Conservation (phyloP, 2,888 invertebrate genomes). For the Odontothrips loti region DNA sequence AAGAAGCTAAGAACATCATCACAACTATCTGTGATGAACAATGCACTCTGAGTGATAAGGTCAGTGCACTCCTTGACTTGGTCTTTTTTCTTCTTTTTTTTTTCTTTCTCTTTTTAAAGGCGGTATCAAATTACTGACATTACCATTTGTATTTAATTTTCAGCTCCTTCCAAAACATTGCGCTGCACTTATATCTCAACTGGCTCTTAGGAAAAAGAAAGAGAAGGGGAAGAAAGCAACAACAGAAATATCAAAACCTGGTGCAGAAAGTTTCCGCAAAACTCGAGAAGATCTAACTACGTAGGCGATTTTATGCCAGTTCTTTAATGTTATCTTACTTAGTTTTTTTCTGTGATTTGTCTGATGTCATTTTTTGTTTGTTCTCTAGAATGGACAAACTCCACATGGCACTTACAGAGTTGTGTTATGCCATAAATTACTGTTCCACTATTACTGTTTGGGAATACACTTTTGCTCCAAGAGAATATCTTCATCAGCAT, state of each 20-base stretch:
- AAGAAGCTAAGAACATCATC: constrained; percentile 97
- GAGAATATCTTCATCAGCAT: constrained; percentile 95
- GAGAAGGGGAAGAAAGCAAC: constrained; percentile 86
- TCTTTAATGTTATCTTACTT: neutral
- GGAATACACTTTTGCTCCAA: constrained; percentile 98
- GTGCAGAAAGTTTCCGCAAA: constrained; percentile 92
- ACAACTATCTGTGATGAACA: constrained; percentile 98
- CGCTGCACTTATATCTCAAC: constrained; percentile 81
- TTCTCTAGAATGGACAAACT: constrained; percentile 82
- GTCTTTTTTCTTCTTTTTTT: constrained; percentile 15
- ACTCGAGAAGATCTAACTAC: constrained; percentile 94
- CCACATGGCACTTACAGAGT: constrained; percentile 96
- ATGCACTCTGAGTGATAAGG: constrained; percentile 91
- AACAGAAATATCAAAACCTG: constrained; percentile 84
- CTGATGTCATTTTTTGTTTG: constrained; percentile 30
- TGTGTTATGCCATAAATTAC: constrained; percentile 96
- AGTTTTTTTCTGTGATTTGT: neutral
- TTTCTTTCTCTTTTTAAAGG: constrained; percentile 18
- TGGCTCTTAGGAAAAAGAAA: constrained; percentile 85
- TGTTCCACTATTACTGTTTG: constrained; percentile 95
- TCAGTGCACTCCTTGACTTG: constrained; percentile 39
- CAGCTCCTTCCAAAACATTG: constrained; percentile 88
- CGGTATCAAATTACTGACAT: neutral
- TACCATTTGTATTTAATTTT: neutral
- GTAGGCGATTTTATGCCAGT: constrained; percentile 41